Conservation (phyloP, 2,888 invertebrate species). For the Cosmorhoe ocellata region DNA sequence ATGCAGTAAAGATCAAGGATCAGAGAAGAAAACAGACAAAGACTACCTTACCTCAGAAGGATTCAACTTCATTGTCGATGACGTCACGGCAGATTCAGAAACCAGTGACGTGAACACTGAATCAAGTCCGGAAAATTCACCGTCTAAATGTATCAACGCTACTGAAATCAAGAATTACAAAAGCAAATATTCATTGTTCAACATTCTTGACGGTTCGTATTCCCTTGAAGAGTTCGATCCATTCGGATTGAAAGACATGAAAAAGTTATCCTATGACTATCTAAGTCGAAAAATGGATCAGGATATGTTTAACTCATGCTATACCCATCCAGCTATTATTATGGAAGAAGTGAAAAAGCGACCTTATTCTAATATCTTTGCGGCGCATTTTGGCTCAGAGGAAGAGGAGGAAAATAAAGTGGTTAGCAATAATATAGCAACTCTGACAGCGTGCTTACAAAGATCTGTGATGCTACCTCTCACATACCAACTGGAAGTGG, state of each 20-base stretch:
- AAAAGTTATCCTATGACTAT: slow-evolving; percentile 51
- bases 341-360: slow-evolving; percentile 72
- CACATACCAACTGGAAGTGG: slow-evolving; percentile 85
- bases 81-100: slow-evolving; percentile 56
- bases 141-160: slow-evolving; percentile 45
- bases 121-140: slow-evolving; percentile 51
- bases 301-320: slow-evolving; percentile 53
- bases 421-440: slow-evolving; percentile 69
- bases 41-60: slow-evolving; percentile 63
- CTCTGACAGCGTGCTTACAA: slow-evolving; percentile 83
- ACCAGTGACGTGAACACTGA: slow-evolving; percentile 44
- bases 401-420: slow-evolving; percentile 56
- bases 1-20: slow-evolving; percentile 51
- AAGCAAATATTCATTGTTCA: slow-evolving; percentile 61
- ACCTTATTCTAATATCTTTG: slow-evolving; percentile 68
- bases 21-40: slow-evolving; percentile 52
- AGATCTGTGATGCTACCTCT: slow-evolving; percentile 87
- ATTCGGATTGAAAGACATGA: slow-evolving; percentile 64
- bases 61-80: slow-evolving; percentile 69
- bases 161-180: slow-evolving; percentile 28
- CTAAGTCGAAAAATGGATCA: slow-evolving; percentile 56
- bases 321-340: slow-evolving; percentile 66
- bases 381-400: slow-evolving; percentile 47
- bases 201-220: slow-evolving; percentile 76
- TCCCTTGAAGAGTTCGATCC: slow-evolving; percentile 71